Evolutionary conservation across 2,113 vertebrate genomes (phyloP), one percentile per base, ranked within the genome.

Genomic region (Pandion haliaetus): DNA sequence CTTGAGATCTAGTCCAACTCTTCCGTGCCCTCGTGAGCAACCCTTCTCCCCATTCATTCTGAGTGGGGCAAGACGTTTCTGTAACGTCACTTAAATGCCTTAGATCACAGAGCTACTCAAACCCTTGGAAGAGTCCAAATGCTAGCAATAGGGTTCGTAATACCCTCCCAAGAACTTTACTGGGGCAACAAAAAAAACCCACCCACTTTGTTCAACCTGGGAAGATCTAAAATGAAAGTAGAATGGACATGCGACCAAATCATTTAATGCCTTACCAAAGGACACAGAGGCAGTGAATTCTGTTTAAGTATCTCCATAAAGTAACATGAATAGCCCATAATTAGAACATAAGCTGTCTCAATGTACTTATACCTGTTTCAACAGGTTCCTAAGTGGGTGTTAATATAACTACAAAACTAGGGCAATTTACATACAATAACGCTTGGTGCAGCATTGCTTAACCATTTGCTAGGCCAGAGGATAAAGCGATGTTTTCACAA

Each of bases 371-470:
- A 80, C 86, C 58, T 94, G 89, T 93, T 88, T 77, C 76, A 93
- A 93, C 95, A 96, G 44, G 86, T 83, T 86, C 67, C 49, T 47
- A 80, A 65, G 62, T 88, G 49, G 83, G 86, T 77, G 91, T 94
- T 76, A 90, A 58, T 59, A 4, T 20, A 80, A 61, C 29, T 63
- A 63, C 23, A 82, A 69, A 88, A 74, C 47, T 6, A 45, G 44
- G 42, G n/a, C 31, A 85, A 90, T 92, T 61, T 82, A 49, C 82
- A 62, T 67, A 85, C 17, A 76, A 34, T 36, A 85, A 66, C 1
- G 2, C 44, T 83, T 32, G 32, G 26, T 88, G 73, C 5, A 1
- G 79, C n/a, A 63, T 29, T 83, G 54, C 81, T 83, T 83, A 91
- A 95, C 59, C 21, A 25, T 49, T 52, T 55, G 36, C 76, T 63